A percentile compares a stretch with the other conserved stretches of the same genome.
Evolutionary conservation across 2,888 invertebrate species (phyloP).

Genomic region (Pollenia amentaria): DNA sequence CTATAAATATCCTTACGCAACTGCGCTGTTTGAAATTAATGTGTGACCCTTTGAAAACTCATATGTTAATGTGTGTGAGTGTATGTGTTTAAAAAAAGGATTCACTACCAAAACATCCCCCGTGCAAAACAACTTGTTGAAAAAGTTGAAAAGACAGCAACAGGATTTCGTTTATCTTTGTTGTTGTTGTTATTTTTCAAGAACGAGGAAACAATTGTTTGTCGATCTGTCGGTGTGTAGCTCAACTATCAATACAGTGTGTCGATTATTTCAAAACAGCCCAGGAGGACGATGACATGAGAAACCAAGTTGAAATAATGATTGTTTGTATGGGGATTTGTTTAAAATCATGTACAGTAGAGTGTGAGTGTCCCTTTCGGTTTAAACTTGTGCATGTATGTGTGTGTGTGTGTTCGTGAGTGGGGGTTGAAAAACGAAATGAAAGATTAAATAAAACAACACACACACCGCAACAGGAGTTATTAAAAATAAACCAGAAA

Average conservation of each 20-base stretch:
- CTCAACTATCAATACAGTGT: not conserved
- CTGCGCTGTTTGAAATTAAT: constrained; percentile 18
- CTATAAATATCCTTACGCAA: constrained; percentile 51
- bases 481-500: constrained; percentile 69
- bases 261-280: not conserved
- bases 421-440: constrained; percentile 66
- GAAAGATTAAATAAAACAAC: constrained; percentile 38
- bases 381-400: not conserved
- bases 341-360: constrained; percentile 7
- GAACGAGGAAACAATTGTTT: constrained; percentile 24
- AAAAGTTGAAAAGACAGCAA: constrained; percentile 51
- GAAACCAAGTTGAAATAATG: constrained; percentile 54
- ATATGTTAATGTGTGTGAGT: not conserved
- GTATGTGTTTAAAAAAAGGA: not conserved
- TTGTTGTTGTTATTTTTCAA: constrained; percentile 13
- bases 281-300: constrained; percentile 68
- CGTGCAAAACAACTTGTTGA: constrained; percentile 29
- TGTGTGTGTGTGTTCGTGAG: constrained; percentile 6
- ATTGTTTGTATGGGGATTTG: constrained; percentile 43
- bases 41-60: constrained; percentile 1
- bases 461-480: constrained; percentile 17
- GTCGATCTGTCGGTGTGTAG: too few species aligned
- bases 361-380: constrained; percentile 12
- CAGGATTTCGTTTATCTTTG: constrained; percentile 56
- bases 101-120: constrained; percentile 27